Conservation (phyloP, 2,113 vertebrate genomes). For the Loxodonta africana region DNA sequence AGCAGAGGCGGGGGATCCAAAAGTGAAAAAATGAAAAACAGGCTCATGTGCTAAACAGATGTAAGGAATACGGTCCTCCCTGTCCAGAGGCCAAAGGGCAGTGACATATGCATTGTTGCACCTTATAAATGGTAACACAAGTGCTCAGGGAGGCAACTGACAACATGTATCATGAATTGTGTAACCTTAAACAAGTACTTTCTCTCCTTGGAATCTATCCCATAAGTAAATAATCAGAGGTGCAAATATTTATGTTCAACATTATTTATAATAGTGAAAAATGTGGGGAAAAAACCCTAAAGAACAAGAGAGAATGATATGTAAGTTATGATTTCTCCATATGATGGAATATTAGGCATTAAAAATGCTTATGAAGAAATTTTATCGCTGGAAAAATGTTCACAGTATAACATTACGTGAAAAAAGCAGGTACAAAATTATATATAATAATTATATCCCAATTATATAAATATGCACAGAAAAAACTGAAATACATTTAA, state of each 20-base stretch:
- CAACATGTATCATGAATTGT: neutral
- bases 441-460: neutral
- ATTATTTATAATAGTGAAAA: slow-evolving; percentile 42
- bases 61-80: neutral
- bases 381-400: neutral
- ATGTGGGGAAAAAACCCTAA: neutral
- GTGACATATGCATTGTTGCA: neutral
- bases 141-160: neutral
- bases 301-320: slow-evolving; percentile 16
- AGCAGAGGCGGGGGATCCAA: neutral
- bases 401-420: neutral
- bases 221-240: neutral
- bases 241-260: neutral
- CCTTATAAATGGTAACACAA: neutral
- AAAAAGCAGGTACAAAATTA: slow-evolving; percentile 10
- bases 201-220: neutral
- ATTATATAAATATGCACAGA: neutral
- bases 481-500: slow-evolving; percentile 1
- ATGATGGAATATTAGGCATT: neutral
- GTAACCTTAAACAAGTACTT: neutral
- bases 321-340: slow-evolving; percentile 38
- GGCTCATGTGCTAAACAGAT: neutral
- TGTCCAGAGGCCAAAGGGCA: neutral
- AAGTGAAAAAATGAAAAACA: neutral
- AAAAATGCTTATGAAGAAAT: slow-evolving; percentile 45